phyloP scores from a whole-genome alignment of 2,113 vertebrate species.

The Melozone crissalis region DNA sequence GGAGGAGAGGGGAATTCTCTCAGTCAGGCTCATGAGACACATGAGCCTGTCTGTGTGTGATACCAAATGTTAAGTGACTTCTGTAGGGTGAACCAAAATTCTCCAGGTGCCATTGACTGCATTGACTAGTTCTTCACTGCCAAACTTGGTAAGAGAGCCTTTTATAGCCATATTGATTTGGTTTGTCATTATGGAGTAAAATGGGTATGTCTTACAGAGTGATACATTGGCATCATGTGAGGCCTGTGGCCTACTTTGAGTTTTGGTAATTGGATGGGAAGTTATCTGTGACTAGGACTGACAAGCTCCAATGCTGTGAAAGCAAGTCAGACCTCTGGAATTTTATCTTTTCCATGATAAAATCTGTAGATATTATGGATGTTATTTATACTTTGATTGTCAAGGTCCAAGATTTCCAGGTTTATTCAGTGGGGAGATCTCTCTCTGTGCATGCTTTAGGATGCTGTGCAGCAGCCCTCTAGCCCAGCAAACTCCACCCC shows the following conservation, averaged over 20 bases:
- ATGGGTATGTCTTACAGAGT: accelerated
- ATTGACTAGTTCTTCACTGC: neutral
- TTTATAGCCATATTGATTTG: neutral
- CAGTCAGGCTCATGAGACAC: neutral
- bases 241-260: neutral
- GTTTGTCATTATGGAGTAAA: neutral
- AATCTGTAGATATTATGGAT: neutral
- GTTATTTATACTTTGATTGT: neutral
- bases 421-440: neutral
- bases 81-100: neutral
- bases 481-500: neutral
- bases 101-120: neutral
- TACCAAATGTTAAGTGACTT: neutral
- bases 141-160: neutral
- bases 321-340: neutral
- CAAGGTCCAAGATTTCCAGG: neutral
- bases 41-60: neutral
- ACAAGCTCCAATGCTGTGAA: neutral
- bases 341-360: accelerated
- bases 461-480: neutral
- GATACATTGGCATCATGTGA: neutral
- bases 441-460: neutral
- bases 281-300: neutral
- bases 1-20: neutral
- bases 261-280: neutral